Base-by-base conservation (phyloP, 2,888 invertebrate species). In the Eilema griseolum region DNA sequence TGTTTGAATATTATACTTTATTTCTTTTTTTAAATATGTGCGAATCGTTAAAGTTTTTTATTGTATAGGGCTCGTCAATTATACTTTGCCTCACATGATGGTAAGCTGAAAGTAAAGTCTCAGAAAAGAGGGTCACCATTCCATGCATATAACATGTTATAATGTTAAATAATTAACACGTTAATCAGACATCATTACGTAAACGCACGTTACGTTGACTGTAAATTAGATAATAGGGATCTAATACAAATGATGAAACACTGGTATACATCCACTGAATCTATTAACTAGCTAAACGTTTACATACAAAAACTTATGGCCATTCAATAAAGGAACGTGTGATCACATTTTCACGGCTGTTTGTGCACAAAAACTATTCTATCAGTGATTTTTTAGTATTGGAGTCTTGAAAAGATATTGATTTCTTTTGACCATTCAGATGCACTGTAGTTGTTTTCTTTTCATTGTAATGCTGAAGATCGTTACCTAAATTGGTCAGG, bases 321-420 rank as follows among this genome's bases (percentile, higher is more conserved):
- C 62, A 71, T 24, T 63, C 65, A 20, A 78, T 78, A 80, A 80
- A 80, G 67, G 73, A 80, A 80, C 73, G 73, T 80, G 71, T 80
- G 78, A 78, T 80, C 71, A 76, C 73, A 71, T 75, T 80, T 80
- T 78, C 81, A 80, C 77, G 80, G 76, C 65, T 70, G 73, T 74
- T 74, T 72, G 66, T 65, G 61, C 65, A 73, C 72, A 78, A 78
- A 67, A 62, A 67, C 61, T 61, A 66, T 69, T 64, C 41, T 28
- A 63, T 52, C 31, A 31, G 11, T 67, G 67, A 52, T 31, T 31
- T 67, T 61, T 24, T 67, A 52, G 61, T 57, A 66, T 37, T 57
- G 20, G 57, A 62, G 12, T 46, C 20, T 26, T 61, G 33, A 56
- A 70, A 66, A 65, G 65, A 61, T 67, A 67, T 61, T 67, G 61